Evolutionary conservation across 2,113 vertebrate species (phyloP).

Genomic region (Ellobius talpinus): DNA sequence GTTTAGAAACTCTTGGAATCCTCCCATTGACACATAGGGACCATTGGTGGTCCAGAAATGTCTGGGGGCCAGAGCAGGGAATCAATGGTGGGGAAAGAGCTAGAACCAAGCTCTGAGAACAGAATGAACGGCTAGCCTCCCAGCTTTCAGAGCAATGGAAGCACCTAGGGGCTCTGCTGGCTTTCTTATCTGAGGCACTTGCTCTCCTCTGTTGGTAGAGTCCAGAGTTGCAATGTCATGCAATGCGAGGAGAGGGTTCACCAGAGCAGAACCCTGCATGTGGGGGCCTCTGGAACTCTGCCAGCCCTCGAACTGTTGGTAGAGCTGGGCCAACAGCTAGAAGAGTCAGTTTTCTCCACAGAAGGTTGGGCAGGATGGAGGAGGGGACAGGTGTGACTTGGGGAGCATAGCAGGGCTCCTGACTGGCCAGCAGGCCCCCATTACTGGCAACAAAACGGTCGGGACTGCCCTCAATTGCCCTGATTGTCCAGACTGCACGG

Average conservation of each 20-base stretch:
- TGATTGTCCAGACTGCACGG: background rate
- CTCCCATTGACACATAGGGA: background rate
- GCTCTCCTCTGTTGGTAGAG: background rate
- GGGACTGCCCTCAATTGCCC: background rate
- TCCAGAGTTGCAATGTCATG: background rate
- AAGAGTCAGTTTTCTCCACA: background rate
- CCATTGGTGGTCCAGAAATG: background rate
- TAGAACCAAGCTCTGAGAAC: background rate
- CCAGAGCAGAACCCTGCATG: background rate
- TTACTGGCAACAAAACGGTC: fast-evolving
- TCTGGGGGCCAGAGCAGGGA: background rate
- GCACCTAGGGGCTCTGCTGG: background rate
- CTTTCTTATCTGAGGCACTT: background rate
- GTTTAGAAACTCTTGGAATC: background rate
- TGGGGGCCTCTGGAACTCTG: background rate
- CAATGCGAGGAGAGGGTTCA: background rate
- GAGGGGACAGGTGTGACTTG: background rate
- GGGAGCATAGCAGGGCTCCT: background rate
- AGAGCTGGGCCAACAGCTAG: background rate
- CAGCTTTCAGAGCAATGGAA: background rate
- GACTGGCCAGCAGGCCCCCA: background rate
- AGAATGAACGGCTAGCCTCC: background rate
- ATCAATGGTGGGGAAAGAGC: background rate
- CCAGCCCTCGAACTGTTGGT: background rate
- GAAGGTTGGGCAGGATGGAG: background rate